These are phyloP conservation scores for Phalera bucephala DNA, from an alignment of 2,888 invertebrate genomes.

Conservation along the genomic window DNA sequence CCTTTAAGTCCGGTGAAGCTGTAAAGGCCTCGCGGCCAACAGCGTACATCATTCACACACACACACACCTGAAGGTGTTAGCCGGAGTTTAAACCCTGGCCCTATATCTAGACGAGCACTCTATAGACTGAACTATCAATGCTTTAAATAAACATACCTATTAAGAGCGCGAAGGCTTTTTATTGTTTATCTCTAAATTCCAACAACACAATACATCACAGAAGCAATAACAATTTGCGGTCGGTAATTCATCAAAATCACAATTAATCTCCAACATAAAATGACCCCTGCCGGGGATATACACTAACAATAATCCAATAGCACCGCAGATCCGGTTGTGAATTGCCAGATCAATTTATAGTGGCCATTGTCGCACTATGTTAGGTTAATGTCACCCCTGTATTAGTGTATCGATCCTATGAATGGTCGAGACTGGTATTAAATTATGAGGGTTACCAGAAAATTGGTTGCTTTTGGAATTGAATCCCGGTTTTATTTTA, in stretches of 20 bases:
- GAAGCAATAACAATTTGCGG: slow-evolving; percentile 12
- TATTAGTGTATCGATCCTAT: slow-evolving; percentile 33
- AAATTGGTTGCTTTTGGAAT: no score
- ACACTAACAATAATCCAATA: not conserved
- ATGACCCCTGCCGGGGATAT: slow-evolving; percentile 6
- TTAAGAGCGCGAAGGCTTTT: no score
- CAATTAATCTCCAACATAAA: slow-evolving; percentile 14
- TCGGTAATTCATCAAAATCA: slow-evolving; percentile 13
- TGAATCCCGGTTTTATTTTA: no score
- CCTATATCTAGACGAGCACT: no score
- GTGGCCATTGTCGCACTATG: slow-evolving; percentile 22
- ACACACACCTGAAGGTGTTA: no score
- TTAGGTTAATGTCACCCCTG: slow-evolving; percentile 34
- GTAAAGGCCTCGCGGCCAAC: no score
- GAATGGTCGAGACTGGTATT: slow-evolving; percentile 25
- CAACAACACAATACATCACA: not conserved
- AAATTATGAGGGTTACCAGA: slow-evolving; percentile 28
- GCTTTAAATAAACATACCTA: no score
- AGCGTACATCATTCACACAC: no score
- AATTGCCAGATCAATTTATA: slow-evolving; percentile 27
- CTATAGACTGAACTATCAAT: no score
- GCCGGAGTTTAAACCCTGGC: no score
- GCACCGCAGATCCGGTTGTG: slow-evolving; percentile 4
- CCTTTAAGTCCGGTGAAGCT: no score
- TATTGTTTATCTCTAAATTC: not conserved